Evolutionary conservation across 2,113 vertebrate genomes (phyloP).

Genomic region (Merops nubicus): DNA sequence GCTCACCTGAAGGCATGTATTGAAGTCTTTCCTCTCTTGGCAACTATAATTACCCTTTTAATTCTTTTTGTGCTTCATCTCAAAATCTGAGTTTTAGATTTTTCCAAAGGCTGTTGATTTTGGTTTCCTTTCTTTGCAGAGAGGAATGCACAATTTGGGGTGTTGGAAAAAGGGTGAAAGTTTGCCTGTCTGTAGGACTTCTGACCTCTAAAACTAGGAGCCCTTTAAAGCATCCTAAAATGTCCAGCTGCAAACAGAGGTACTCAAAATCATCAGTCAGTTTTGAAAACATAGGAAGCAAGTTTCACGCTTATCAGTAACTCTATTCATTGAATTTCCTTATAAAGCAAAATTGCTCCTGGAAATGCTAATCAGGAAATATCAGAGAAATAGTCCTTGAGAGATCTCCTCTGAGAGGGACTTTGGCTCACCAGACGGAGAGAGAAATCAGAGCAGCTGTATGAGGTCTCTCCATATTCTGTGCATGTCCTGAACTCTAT

Average conservation of each 20-base stretch:
- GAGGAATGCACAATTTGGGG: background rate
- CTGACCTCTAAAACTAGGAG: background rate
- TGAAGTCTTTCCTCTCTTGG: slow-evolving; percentile 15
- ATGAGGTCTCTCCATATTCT: background rate
- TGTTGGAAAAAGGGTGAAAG: background rate
- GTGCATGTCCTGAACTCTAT: background rate
- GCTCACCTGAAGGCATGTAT: slow-evolving; percentile 12
- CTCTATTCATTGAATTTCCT: slow-evolving; percentile 16
- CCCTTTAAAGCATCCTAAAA: background rate
- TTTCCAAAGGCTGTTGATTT: slow-evolving; percentile 12
- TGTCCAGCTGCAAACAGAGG: slow-evolving; percentile 5
- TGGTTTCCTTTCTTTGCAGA: background rate
- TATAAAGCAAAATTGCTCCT: slow-evolving; percentile 42
- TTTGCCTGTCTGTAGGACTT: background rate
- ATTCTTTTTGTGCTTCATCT: slow-evolving; percentile 27
- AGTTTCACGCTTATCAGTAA: slow-evolving; percentile 30
- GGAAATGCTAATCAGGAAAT: slow-evolving; percentile 47
- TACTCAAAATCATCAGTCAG: background rate
- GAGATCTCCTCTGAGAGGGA: background rate
- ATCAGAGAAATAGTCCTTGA: slow-evolving; percentile 33
- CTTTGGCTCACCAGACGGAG: background rate
- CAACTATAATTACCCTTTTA: slow-evolving; percentile 29
- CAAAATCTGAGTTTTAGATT: background rate
- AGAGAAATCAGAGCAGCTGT: background rate
- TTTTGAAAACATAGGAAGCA: background rate